Percentiles rank a stretch among this genome's conserved stretches.
Conservation (phyloP, 1,140 invertebrate genomes). For the Panulirus ornatus region DNA sequence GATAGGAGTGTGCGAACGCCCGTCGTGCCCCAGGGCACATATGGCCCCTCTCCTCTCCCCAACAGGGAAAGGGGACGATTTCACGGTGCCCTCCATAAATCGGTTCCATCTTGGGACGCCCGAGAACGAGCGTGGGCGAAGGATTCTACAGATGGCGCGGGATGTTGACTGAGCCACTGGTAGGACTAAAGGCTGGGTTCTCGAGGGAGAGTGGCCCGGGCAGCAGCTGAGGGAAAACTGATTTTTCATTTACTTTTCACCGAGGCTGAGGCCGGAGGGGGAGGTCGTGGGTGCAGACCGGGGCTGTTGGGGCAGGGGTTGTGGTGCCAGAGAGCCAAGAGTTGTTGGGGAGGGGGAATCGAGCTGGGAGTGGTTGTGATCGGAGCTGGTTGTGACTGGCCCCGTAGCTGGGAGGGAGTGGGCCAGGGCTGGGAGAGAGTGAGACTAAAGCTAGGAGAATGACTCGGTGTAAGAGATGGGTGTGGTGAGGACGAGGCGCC, state of each 20-base stretch:
- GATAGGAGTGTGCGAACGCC: background rate
- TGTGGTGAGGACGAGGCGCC: background rate
- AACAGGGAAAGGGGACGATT: constrained; percentile 48
- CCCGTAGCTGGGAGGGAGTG: background rate
- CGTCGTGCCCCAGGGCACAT: background rate
- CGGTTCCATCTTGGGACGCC: constrained; percentile 49
- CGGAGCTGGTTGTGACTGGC: background rate
- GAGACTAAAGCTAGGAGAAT: background rate
- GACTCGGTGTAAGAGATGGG: background rate
- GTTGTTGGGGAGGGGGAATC: too few species aligned
- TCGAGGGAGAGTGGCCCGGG: too few species aligned
- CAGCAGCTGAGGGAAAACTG: too few species aligned
- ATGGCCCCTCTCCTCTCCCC: background rate
- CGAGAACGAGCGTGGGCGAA: background rate
- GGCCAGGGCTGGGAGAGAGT: background rate
- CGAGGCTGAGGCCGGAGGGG: too few species aligned
- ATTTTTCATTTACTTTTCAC: too few species aligned
- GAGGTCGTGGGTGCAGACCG: background rate
- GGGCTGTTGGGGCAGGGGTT: background rate
- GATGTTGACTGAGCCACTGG: too few species aligned
- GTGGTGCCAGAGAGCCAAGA: too few species aligned
- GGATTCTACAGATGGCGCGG: constrained; percentile 47
- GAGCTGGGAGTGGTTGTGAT: too few species aligned
- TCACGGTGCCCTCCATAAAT: constrained; percentile 69
- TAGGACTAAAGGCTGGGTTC: too few species aligned